A percentile compares a stretch with the other conserved stretches of the same genome.
These are phyloP conservation scores for Nemotelus pantherinus DNA, from an alignment of 2,888 invertebrate genomes.

Conservation along the genomic window DNA sequence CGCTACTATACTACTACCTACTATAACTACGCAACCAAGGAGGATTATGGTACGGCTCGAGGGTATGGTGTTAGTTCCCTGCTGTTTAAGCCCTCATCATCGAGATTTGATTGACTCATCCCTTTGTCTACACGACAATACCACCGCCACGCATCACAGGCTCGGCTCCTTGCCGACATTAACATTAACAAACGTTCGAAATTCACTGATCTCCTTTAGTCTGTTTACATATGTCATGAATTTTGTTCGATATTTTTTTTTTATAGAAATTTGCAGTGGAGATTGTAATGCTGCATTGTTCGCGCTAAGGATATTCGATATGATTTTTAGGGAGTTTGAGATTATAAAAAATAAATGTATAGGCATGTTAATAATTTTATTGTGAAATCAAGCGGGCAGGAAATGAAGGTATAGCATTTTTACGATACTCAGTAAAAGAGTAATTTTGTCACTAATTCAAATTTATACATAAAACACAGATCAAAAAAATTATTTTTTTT, in stretches of 20 bases:
- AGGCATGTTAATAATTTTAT: no score
- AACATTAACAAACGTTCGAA: slow-evolving; percentile 38
- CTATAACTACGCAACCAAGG: background rate
- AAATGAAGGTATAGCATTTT: no score
- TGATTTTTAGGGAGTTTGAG: background rate
- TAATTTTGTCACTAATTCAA: no score
- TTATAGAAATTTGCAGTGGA: background rate
- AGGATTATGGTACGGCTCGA: slow-evolving; percentile 19
- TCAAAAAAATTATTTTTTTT: no score
- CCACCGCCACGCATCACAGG: slow-evolving; percentile 40
- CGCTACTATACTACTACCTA: background rate
- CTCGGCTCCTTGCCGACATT: slow-evolving; percentile 40
- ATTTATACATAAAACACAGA: no score
- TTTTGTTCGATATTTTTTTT: slow-evolving; percentile 14
- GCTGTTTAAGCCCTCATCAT: slow-evolving; percentile 55
- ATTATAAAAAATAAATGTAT: no score
- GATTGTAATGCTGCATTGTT: background rate
- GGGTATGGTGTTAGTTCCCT: slow-evolving; percentile 39
- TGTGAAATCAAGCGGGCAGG: no score
- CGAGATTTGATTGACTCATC: slow-evolving; percentile 58
- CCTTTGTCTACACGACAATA: slow-evolving; percentile 52
- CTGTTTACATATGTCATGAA: slow-evolving; percentile 54
- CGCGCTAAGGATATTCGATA: background rate
- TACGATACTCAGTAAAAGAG: no score
- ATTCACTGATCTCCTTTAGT: slow-evolving; percentile 41